Evolutionary conservation across 1,140 invertebrate species (phyloP), one percentile per base, ranked within the genome.

Genomic region (Protaetia brevitarsis): DNA sequence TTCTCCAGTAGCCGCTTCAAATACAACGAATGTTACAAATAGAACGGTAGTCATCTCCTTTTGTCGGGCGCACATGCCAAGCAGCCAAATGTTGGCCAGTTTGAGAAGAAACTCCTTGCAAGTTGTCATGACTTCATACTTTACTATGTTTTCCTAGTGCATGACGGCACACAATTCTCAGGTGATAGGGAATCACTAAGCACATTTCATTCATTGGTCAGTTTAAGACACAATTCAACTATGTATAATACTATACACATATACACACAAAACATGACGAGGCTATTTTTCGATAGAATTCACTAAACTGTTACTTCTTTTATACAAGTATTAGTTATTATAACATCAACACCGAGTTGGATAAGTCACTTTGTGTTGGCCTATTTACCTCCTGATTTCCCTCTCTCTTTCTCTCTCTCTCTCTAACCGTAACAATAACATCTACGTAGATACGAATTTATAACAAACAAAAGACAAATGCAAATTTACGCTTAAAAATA

Each of bases 71-170:
- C 31, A 65, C 34, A 37, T 37, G 60, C 28, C 56, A 68, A 45
- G 41, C 19, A 45, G 41, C 41, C 61, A 67, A 71, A 68, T 72
- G 63, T 68, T 72, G 57, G 69, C 67, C 64, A 69, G 57, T 69
- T 64, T 67, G 60, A 56, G 41, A 3, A 60, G 51, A 67, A 68
- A 63, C 63, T 67, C 45, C 58, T 72, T 72, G 72, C 72, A 73
- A 74, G 71, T 74, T 71, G 71, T 71, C 69, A 74, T 74, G 72
- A 74, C 71, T 71, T 64, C 65, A 69, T 60, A 72, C 66, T 74
- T 74, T 71, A 66, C 67, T 37, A 45, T 72, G 66, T 69, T 71
- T 74, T 72, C 72, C 69, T 73, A 69, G 68, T 71, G 66, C 67
- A 71, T 72, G 69, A 73, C 69, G 66, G 61, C 58, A 69, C 67